Evolutionary conservation across 2,888 invertebrate genomes (phyloP).

Genomic region (Tenthredo distinguenda): DNA sequence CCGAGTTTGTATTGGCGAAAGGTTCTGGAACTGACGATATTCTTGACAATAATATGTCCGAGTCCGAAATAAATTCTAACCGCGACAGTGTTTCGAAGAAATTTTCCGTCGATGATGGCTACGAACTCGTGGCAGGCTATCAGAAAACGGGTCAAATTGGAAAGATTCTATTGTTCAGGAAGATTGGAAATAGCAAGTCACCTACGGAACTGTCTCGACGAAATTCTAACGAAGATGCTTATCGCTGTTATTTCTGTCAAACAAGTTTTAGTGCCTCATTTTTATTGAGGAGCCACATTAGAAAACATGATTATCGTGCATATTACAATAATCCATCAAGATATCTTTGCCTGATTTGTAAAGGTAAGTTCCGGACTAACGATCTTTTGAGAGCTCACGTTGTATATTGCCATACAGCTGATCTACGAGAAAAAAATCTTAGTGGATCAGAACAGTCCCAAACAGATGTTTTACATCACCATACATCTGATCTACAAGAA

Average conservation of each 20-base stretch:
- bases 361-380: constrained; percentile 30
- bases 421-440: background rate
- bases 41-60: background rate
- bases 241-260: constrained; percentile 24
- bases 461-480: constrained; percentile 10
- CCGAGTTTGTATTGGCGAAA: background rate
- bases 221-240: constrained; percentile 14
- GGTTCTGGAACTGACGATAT: background rate
- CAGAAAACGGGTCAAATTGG: background rate
- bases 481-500: constrained; percentile 13
- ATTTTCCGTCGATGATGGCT: background rate
- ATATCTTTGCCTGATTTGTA: constrained; percentile 40
- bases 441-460: background rate
- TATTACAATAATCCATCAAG: constrained; percentile 24
- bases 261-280: background rate
- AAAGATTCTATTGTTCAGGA: constrained; percentile 12
- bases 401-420: constrained; percentile 31
- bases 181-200: background rate
- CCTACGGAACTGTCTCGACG: background rate
- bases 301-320: constrained; percentile 17
- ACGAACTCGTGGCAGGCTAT: background rate
- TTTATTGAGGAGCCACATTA: background rate
- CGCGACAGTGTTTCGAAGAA: background rate
- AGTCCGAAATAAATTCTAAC: background rate
- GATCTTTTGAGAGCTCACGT: constrained; percentile 40